Conservation (phyloP, 2,113 vertebrate species). For the Proterorhinus semilunaris region DNA sequence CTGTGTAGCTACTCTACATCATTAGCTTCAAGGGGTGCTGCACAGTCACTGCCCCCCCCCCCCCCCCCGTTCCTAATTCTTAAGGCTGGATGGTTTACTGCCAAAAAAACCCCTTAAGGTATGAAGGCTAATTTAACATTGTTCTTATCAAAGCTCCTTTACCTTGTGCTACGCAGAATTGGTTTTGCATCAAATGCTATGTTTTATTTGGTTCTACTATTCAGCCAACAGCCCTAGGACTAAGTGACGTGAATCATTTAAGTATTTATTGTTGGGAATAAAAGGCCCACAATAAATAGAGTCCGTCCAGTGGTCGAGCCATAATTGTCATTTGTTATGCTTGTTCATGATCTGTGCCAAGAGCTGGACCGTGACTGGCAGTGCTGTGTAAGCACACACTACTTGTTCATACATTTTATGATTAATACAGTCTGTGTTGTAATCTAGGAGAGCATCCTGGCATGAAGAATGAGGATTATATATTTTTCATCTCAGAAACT, state of each 20-base stretch:
- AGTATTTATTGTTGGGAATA: slow-evolving; percentile 36
- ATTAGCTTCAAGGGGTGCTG: background rate
- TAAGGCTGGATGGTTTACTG: background rate
- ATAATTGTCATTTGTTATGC: slow-evolving; percentile 56
- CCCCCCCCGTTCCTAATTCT: background rate
- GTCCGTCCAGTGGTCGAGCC: slow-evolving; percentile 33
- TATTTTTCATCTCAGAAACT: slow-evolving; percentile 66
- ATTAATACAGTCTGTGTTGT: slow-evolving; percentile 67
- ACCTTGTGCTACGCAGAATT: slow-evolving; percentile 14
- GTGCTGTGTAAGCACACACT: slow-evolving; percentile 46
- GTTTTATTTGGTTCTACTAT: slow-evolving; percentile 24
- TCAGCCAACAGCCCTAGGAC: slow-evolving; percentile 20
- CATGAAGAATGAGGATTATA: slow-evolving; percentile 71
- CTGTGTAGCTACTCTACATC: background rate
- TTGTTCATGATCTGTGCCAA: slow-evolving; percentile 41
- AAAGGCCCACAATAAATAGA: slow-evolving; percentile 28
- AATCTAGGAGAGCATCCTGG: slow-evolving; percentile 69
- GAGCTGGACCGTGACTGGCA: slow-evolving; percentile 61
- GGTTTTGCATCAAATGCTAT: slow-evolving; percentile 21
- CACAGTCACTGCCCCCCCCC: background rate
- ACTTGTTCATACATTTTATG: slow-evolving; percentile 63
- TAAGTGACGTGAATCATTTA: slow-evolving; percentile 31
- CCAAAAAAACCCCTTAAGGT: background rate
- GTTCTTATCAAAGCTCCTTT: slow-evolving; percentile 5
- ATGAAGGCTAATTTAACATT: slow-evolving; percentile 3